phyloP scores from a whole-genome alignment of 2,113 vertebrate genomes.

The Sebastes fasciatus region DNA sequence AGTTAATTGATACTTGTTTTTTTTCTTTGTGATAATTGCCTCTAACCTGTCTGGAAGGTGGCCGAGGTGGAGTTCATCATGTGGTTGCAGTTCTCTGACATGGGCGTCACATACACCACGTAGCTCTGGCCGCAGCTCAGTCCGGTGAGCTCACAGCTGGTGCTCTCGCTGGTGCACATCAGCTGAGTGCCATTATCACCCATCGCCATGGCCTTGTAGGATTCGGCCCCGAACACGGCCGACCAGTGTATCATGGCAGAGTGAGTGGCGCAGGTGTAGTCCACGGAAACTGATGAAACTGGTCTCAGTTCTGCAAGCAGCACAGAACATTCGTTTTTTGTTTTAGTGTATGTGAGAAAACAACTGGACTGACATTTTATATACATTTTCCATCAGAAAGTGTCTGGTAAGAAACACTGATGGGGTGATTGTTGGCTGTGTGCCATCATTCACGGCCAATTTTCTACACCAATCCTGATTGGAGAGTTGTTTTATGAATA shows the following conservation, averaged over 20 bases:
- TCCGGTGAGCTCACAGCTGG: constrained; percentile 63
- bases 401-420: not conserved
- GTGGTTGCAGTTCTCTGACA: constrained; percentile 76
- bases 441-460: not conserved
- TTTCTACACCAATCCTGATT: not conserved
- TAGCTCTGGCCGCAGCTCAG: constrained; percentile 75
- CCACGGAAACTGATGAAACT: constrained; percentile 66
- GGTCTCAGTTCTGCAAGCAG: constrained; percentile 64
- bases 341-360: not conserved
- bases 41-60: constrained; percentile 72
- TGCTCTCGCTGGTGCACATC: constrained; percentile 64
- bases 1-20: not conserved
- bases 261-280: constrained; percentile 73
- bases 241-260: constrained; percentile 69
- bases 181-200: constrained; percentile 31
- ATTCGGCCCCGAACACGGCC: constrained; percentile 68
- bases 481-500: not conserved
- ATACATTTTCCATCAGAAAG: not conserved
- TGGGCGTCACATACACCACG: constrained; percentile 62
- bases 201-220: constrained; percentile 67
- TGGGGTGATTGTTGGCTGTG: not conserved
- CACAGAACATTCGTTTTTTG: not conserved
- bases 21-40: not conserved
- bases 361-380: not conserved
- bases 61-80: constrained; percentile 40